These are phyloP conservation scores for Stegodyphus mimosarum DNA, from an alignment of 1,140 invertebrate genomes.

Conservation along the genomic window DNA sequence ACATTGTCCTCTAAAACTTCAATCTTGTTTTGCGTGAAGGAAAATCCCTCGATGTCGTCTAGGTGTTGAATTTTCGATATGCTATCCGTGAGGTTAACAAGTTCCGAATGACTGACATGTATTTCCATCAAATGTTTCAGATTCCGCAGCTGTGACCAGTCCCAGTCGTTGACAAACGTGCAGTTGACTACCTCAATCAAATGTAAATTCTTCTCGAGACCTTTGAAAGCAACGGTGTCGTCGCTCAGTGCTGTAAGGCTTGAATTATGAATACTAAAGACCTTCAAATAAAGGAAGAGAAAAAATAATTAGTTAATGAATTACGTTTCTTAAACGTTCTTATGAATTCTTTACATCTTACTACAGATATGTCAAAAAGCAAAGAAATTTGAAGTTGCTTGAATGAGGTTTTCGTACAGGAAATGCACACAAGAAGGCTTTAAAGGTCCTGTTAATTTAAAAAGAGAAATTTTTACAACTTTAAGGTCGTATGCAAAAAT, in stretches of 20 bases:
- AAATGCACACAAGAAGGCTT: too few relatives aligned
- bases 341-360: too few relatives aligned
- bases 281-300: not conserved
- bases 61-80: slow-evolving; percentile 9
- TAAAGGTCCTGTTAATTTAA: too few relatives aligned
- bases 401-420: too few relatives aligned
- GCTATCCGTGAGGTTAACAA: slow-evolving; percentile 6
- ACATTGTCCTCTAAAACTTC: not conserved
- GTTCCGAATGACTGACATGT: slow-evolving; percentile 15
- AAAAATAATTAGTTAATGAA: not conserved
- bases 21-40: slow-evolving; percentile 34
- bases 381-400: too few relatives aligned
- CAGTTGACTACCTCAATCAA: slow-evolving; percentile 34
- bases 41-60: slow-evolving; percentile 25
- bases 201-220: slow-evolving; percentile 23
- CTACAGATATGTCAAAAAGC: too few relatives aligned
- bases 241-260: slow-evolving; percentile 1
- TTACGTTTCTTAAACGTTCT: not conserved
- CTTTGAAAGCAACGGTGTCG: slow-evolving; percentile 15
- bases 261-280: slow-evolving; percentile 38
- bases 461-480: too few relatives aligned
- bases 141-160: slow-evolving; percentile 23
- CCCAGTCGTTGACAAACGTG: slow-evolving; percentile 17
- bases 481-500: too few relatives aligned
- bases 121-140: slow-evolving; percentile 29